Evolutionary conservation across 2,113 vertebrate species (phyloP).

Genomic region (Oriolus oriolus): DNA sequence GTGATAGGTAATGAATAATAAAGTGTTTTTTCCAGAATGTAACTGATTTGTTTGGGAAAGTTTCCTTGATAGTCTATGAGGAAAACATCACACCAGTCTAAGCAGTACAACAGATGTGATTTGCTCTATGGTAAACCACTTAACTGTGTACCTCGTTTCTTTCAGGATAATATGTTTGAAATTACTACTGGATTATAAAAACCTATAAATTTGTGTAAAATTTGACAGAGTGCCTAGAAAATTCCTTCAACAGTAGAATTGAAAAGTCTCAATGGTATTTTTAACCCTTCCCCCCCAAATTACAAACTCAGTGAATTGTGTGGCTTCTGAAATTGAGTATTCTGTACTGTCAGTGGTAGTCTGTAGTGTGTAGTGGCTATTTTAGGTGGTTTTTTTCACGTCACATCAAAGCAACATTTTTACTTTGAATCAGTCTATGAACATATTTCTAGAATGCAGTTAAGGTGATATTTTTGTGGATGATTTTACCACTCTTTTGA

Average conservation of each 20-base stretch:
- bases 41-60: not conserved
- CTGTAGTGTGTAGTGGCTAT: not conserved
- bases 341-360: not conserved
- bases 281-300: accelerated
- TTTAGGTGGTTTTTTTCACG: not conserved
- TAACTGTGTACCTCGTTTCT: not conserved
- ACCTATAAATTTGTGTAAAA: not conserved
- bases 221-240: not conserved
- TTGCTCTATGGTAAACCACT: not conserved
- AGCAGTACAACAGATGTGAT: not conserved
- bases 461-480: not conserved
- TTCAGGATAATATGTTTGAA: not conserved
- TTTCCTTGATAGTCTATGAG: not conserved
- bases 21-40: not conserved
- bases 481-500: not conserved
- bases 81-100: not conserved
- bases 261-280: not conserved
- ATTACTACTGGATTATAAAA: not conserved
- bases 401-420: not conserved
- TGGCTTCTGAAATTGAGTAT: not conserved
- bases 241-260: not conserved
- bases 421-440: not conserved
- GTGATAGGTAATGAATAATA: not conserved
- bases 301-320: not conserved
- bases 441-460: not conserved